These are phyloP conservation scores for Volucella inanis DNA, from an alignment of 2,888 invertebrate genomes.

Conservation along the genomic window DNA sequence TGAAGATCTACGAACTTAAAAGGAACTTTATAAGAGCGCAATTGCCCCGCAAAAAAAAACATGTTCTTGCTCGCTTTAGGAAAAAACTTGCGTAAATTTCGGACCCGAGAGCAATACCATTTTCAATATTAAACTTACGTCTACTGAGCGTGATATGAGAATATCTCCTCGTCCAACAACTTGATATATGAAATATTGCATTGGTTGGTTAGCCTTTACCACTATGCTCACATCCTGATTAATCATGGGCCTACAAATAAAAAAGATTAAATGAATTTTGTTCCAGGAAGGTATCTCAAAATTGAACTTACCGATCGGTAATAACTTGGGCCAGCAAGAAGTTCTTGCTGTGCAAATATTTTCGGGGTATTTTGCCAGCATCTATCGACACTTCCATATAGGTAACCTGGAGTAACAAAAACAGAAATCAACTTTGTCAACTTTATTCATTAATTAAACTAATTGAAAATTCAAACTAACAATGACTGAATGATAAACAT, in stretches of 20 bases:
- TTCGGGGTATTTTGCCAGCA: constrained; percentile 80
- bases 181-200: constrained; percentile 91
- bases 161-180: constrained; percentile 94
- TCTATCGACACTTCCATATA: constrained; percentile 88
- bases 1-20: too few species aligned
- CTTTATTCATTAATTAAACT: background rate
- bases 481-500: constrained; percentile 81
- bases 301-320: constrained; percentile 58
- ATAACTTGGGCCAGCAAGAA: constrained; percentile 60
- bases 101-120: background rate
- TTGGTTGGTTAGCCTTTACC: constrained; percentile 90
- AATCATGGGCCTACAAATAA: constrained; percentile 84
- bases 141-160: constrained; percentile 89
- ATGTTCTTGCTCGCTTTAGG: too few species aligned
- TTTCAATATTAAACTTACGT: constrained; percentile 82
- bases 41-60: too few species aligned
- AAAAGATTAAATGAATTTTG: background rate
- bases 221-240: constrained; percentile 90
- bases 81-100: too few species aligned
- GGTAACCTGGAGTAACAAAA: constrained; percentile 85
- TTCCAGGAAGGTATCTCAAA: background rate
- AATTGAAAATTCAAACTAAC: constrained; percentile 75
- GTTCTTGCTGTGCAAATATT: constrained; percentile 79
- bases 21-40: too few species aligned
- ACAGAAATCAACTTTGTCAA: background rate